These are phyloP conservation scores for Apodemus sylvaticus DNA, from an alignment of 2,113 vertebrate genomes.

Conservation along the genomic window DNA sequence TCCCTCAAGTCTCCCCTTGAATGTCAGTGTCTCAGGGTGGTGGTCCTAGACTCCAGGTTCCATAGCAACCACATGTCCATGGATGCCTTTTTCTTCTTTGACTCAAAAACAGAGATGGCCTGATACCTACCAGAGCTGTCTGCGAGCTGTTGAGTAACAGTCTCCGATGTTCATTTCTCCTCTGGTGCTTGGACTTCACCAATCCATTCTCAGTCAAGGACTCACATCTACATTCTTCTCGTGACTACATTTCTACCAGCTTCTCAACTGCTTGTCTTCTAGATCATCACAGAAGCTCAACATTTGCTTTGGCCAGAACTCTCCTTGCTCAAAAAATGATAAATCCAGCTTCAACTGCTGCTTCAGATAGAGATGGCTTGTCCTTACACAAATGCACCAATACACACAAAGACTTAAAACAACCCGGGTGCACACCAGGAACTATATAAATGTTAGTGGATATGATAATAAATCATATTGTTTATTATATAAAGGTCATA, in stretches of 20 bases:
- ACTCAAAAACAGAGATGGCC: not conserved
- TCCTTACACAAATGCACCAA: not conserved
- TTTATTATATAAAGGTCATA: not conserved
- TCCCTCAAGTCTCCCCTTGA: not conserved
- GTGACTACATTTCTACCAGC: not conserved
- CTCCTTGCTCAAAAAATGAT: not conserved
- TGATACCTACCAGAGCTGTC: not conserved
- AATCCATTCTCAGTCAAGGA: not conserved
- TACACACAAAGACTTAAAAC: not conserved
- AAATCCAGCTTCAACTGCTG: not conserved
- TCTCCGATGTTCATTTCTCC: not conserved
- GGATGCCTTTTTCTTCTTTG: not conserved
- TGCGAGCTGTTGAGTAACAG: not conserved
- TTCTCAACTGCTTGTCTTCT: not conserved
- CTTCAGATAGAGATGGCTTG: not conserved
- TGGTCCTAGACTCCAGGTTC: not conserved
- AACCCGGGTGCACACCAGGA: not conserved
- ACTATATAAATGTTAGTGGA: not conserved
- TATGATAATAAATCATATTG: not conserved
- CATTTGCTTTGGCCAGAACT: not conserved
- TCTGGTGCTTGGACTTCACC: not conserved
- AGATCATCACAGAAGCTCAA: not conserved
- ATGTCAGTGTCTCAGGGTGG: not conserved
- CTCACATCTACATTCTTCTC: not conserved
- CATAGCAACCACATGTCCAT: not conserved